Percentiles rank a stretch among this genome's conserved stretches.
phyloP scores from a whole-genome alignment of 2,888 invertebrate genomes.

The Mystacides longicornis region DNA sequence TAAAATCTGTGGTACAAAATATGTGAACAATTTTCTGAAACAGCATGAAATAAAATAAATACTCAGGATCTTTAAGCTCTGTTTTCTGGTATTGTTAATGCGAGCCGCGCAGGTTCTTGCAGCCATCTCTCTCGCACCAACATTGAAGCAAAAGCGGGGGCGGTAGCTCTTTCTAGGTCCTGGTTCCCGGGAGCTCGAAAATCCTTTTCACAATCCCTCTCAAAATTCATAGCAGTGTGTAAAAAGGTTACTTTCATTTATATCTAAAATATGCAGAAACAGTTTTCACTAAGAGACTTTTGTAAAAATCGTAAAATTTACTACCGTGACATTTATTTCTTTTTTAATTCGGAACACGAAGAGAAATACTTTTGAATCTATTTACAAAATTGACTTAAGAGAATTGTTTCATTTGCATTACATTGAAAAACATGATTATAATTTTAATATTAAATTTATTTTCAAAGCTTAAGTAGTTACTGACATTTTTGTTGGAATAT shows the following conservation, averaged over 20 bases:
- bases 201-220: background rate
- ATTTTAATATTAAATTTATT: too few species aligned
- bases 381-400: conserved; percentile 1
- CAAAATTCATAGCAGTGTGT: background rate
- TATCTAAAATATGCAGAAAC: background rate
- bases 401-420: too few species aligned
- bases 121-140: too few species aligned
- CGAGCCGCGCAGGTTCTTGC: too few species aligned
- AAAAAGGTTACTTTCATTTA: background rate
- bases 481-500: too few species aligned
- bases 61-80: too few species aligned
- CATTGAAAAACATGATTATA: too few species aligned
- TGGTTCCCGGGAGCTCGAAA: conserved; percentile 22
- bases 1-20: too few species aligned
- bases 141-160: conserved; percentile 25
- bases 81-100: too few species aligned
- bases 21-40: too few species aligned
- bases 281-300: background rate
- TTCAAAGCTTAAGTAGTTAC: too few species aligned
- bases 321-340: background rate
- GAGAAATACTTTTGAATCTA: background rate
- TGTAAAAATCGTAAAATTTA: background rate
- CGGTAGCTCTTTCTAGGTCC: conserved; percentile 26
- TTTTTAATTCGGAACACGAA: background rate
- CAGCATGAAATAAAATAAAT: too few species aligned